Percentiles rank a stretch among this genome's conserved stretches.
These are phyloP conservation scores for Cantharis flavilabris DNA, from an alignment of 2,888 invertebrate species.

Conservation along the genomic window DNA sequence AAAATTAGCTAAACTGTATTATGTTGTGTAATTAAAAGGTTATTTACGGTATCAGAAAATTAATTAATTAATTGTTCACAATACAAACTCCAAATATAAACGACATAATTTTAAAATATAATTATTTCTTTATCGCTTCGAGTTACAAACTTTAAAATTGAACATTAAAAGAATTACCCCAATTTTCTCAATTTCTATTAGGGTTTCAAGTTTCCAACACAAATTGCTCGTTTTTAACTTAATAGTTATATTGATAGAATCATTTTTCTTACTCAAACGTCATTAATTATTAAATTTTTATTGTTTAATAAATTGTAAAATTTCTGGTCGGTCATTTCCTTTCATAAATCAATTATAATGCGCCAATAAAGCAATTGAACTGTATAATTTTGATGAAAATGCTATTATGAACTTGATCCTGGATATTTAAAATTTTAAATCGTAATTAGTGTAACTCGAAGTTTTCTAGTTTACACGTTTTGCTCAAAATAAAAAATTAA, in stretches of 20 bases:
- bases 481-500: background rate
- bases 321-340: background rate
- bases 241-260: background rate
- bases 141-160: conserved; percentile 6
- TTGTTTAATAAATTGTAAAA: background rate
- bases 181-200: background rate
- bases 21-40: conserved; percentile 17
- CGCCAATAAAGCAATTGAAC: background rate
- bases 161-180: background rate
- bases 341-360: background rate
- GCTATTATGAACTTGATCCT: background rate
- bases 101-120: conserved; percentile 11
- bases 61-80: conserved; percentile 11
- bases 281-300: background rate
- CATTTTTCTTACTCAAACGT: background rate
- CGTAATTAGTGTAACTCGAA: background rate
- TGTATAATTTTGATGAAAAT: background rate
- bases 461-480: background rate
- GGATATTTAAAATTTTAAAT: background rate
- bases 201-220: background rate
- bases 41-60: conserved; percentile 20
- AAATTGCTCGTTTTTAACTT: background rate
- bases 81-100: conserved; percentile 11
- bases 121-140: conserved; percentile 18
- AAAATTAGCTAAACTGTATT: conserved; percentile 14